These are phyloP conservation scores for Maniola jurtina DNA, from an alignment of 1,140 invertebrate species.

Conservation along the genomic window DNA sequence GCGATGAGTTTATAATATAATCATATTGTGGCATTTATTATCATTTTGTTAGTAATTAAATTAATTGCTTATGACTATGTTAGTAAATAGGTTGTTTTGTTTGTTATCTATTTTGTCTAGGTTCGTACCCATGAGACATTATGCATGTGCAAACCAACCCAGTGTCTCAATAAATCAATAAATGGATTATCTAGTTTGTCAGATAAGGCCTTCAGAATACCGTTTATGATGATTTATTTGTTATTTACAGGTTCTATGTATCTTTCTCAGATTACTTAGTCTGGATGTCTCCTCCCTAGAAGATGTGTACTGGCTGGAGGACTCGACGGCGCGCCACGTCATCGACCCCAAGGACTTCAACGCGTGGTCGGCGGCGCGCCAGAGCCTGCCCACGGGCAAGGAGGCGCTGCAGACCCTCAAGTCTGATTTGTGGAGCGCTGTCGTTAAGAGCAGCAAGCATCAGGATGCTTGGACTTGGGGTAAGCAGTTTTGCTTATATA, in stretches of 20 bases:
- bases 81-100: too few relatives aligned
- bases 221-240: too few relatives aligned
- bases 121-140: too few relatives aligned
- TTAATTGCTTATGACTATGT: too few relatives aligned
- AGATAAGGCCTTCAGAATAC: too few relatives aligned
- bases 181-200: too few relatives aligned
- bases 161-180: too few relatives aligned
- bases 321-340: constrained; percentile 84
- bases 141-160: too few relatives aligned
- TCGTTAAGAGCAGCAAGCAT: constrained; percentile 91
- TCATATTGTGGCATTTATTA: too few relatives aligned
- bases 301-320: constrained; percentile 93
- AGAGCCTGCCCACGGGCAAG: constrained; percentile 88
- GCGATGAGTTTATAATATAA: too few relatives aligned
- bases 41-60: too few relatives aligned
- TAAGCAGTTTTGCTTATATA: constrained; percentile 43
- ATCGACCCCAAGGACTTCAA: constrained; percentile 87
- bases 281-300: constrained; percentile 90
- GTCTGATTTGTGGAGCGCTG: constrained; percentile 90
- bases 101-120: too few relatives aligned
- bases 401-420: constrained; percentile 87
- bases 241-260: background rate
- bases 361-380: constrained; percentile 87
- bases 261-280: constrained; percentile 82
- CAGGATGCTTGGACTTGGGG: constrained; percentile 94